Base-by-base conservation (phyloP, 2,888 invertebrate species). In the Cephus sareptanus region DNA sequence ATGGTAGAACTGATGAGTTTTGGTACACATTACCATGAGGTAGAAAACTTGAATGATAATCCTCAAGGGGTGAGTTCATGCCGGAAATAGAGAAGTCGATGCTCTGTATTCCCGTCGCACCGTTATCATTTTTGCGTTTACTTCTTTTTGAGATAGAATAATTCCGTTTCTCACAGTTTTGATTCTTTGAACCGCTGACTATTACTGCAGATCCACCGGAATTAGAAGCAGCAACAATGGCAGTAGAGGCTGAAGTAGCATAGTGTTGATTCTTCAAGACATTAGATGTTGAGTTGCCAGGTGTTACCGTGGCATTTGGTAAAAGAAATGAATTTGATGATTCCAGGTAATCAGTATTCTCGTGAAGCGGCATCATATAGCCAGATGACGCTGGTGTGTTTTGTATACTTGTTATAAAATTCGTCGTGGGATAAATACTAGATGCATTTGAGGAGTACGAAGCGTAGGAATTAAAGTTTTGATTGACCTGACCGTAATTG, bases 311-410 rank as follows among this genome's bases (percentile, higher is more conserved):
- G 9, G 89, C 89, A 70, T 90, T 91, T 0, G 91, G 85, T 31
- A 91, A 71, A 2, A 91, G 78, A 56, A 91, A 91, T 4, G 89
- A 85, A 74, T 91, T 91, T 0, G 88, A 78, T 0, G 88, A 78
- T 75, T 91, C 91, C 76, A 90, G 83, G 69, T 91, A 91, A 77
- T 91, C 91, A 0, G 84, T 76, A 76, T 90, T 91, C 11, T 91
- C 91, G 69, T 91, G 91, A 15, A 91, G 76, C 0, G 91, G 88
- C 90, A 91, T 90, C 90, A 91, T 91, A 40, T 91, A 91, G 76
- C 87, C 89, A 1, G 89, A 87, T 9, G 56, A 56, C 9, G 78
- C 37, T 4, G 91, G 87, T 11, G 88, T 90, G 35, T 91, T 91
- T 0, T 91, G 88, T 78, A 91, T 91, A 73, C 90, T 90, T 4